These are phyloP conservation scores for Mastacembelus armatus DNA, from an alignment of 2,797 vertebrate genomes.

Conservation along the genomic window DNA sequence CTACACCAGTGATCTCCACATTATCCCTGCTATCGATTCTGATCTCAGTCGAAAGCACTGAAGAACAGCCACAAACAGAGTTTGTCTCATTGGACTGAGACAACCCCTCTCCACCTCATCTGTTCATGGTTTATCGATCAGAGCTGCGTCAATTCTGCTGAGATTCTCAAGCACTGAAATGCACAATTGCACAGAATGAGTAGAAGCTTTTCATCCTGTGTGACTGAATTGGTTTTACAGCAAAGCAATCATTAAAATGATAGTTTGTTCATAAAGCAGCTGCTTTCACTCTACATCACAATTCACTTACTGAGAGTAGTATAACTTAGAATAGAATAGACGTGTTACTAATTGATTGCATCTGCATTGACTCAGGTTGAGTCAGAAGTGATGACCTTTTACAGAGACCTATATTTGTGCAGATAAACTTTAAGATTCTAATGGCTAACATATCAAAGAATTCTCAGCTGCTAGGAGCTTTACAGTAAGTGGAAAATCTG, in stretches of 20 bases:
- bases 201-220: constrained; percentile 3
- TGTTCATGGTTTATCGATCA: constrained; percentile 48
- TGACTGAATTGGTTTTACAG: constrained; percentile 29
- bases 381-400: constrained; percentile 19
- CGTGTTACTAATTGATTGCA: background rate
- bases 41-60: constrained; percentile 68
- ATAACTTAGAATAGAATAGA: no score
- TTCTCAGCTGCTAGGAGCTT: constrained; percentile 55
- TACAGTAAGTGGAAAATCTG: constrained; percentile 81
- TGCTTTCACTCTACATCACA: background rate
- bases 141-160: constrained; percentile 14
- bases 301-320: background rate
- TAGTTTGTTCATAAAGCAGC: background rate
- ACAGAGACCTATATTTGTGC: constrained; percentile 2
- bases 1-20: constrained; percentile 69
- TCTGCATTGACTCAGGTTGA: background rate
- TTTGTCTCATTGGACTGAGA: constrained; percentile 36
- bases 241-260: constrained; percentile 23
- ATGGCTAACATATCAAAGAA: constrained; percentile 57
- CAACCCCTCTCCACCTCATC: no score
- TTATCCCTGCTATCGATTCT: constrained; percentile 77
- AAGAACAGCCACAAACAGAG: constrained; percentile 55
- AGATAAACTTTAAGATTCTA: constrained; percentile 31
- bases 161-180: constrained; percentile 17
- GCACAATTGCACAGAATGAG: constrained; percentile 37